These are phyloP conservation scores for Brachyrhaphis roseni DNA, from an alignment of 2,797 vertebrate genomes.

Conservation along the genomic window DNA sequence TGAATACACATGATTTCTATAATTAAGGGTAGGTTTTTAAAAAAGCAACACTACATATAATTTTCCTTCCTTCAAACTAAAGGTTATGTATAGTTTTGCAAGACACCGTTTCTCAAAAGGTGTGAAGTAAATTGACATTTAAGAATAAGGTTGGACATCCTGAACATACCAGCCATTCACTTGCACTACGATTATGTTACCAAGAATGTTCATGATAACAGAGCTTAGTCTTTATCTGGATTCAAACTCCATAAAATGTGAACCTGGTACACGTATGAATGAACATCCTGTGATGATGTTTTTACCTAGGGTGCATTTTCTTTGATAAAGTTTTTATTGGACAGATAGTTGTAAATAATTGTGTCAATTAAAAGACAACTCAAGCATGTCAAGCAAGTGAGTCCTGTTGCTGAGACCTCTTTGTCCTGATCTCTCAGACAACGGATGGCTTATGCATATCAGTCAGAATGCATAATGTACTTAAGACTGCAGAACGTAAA, in stretches of 20 bases:
- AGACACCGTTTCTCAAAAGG: not conserved
- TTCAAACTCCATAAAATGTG: not conserved
- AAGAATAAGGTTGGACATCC: not conserved
- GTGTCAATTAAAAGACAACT: constrained; percentile 71
- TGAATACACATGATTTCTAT: not conserved
- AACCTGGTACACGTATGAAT: not conserved
- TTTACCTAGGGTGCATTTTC: not conserved
- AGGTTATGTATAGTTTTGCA: not conserved
- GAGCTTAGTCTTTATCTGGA: not conserved
- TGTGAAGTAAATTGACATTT: not conserved
- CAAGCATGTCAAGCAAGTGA: constrained; percentile 65
- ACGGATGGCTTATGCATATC: constrained; percentile 75
- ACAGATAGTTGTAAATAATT: constrained; percentile 20
- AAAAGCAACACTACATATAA: not conserved
- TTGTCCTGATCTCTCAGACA: constrained; percentile 53
- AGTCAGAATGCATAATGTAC: constrained; percentile 77
- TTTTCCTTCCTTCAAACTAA: not conserved
- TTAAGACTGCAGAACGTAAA: constrained; percentile 83
- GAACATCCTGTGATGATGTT: not conserved
- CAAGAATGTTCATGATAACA: not conserved
- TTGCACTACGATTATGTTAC: not conserved
- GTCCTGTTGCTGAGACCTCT: constrained; percentile 63
- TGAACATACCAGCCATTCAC: not conserved
- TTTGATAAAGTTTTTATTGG: not conserved
- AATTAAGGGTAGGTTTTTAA: not conserved